A percentile compares a stretch with the other conserved stretches of the same genome.
Evolutionary conservation across 1,140 invertebrate species (phyloP).

Genomic region (Adelges cooleyi): DNA sequence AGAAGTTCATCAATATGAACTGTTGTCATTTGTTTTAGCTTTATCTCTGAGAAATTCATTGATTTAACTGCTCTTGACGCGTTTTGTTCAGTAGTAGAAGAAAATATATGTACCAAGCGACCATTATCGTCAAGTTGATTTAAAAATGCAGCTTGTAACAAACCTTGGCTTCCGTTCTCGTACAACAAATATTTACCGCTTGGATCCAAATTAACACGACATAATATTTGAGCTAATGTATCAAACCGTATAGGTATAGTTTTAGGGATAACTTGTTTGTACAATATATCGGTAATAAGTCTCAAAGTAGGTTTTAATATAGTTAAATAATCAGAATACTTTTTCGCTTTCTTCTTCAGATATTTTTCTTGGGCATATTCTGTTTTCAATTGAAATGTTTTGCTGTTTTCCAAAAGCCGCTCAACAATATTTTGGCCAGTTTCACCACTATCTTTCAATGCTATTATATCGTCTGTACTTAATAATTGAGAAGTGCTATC

Average conservation of each 20-base stretch:
- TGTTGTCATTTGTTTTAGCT: slow-evolving; percentile 52
- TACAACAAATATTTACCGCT: slow-evolving; percentile 71
- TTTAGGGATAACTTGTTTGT: slow-evolving; percentile 55
- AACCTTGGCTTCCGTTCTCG: slow-evolving; percentile 72
- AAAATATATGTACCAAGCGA: slow-evolving; percentile 61
- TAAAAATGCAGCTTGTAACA: slow-evolving; percentile 69
- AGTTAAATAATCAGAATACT: slow-evolving; percentile 70
- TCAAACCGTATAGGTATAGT: slow-evolving; percentile 71
- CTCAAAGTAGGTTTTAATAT: slow-evolving; percentile 62
- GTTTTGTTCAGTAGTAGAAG: slow-evolving; percentile 63
- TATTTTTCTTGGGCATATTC: slow-evolving; percentile 91
- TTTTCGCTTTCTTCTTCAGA: slow-evolving; percentile 83
- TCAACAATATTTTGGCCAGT: slow-evolving; percentile 73
- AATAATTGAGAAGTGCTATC: slow-evolving; percentile 77
- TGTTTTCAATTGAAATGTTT: slow-evolving; percentile 74
- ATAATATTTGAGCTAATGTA: slow-evolving; percentile 73
- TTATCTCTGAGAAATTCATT: slow-evolving; percentile 60
- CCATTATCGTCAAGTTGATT: slow-evolving; percentile 54
- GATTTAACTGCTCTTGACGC: slow-evolving; percentile 63
- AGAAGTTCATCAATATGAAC: slow-evolving; percentile 41
- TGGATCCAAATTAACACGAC: slow-evolving; percentile 63
- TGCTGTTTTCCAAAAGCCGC: slow-evolving; percentile 77
- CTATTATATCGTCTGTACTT: slow-evolving; percentile 66
- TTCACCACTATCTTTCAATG: slow-evolving; percentile 57
- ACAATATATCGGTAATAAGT: slow-evolving; percentile 65